A percentile compares a stretch with the other conserved stretches of the same genome.
phyloP scores from a whole-genome alignment of 1,140 invertebrate species.

The Archivesica marissinica region DNA sequence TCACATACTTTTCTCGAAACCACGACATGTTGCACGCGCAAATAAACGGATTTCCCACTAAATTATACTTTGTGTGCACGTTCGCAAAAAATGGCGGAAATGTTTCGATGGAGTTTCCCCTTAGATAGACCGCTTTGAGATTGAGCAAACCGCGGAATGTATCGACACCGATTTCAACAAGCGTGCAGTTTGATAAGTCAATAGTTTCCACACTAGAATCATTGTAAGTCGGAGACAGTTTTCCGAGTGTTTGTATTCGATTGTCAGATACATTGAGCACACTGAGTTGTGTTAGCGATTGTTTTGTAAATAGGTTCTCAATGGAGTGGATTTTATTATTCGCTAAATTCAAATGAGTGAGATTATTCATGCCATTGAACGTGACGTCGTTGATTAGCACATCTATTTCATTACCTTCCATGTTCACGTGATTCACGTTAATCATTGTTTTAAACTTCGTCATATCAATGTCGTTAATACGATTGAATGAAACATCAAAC shows the following conservation, averaged over 20 bases:
- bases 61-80: conserved; percentile 10
- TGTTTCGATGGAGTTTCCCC: conserved; percentile 2
- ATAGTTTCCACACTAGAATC: background rate
- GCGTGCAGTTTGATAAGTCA: conserved; percentile 30
- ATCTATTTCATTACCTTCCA: conserved; percentile 2
- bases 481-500: conserved; percentile 36
- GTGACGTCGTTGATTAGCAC: background rate
- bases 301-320: background rate
- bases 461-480: conserved; percentile 22
- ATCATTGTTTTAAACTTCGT: background rate
- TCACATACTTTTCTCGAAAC: conserved; percentile 26
- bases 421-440: background rate
- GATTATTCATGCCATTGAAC: background rate
- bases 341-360: conserved; percentile 9
- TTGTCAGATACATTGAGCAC: conserved; percentile 26
- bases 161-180: background rate
- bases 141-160: conserved; percentile 4
- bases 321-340: conserved; percentile 11
- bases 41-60: conserved; percentile 18
- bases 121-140: conserved; percentile 8
- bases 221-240: conserved; percentile 6
- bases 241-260: background rate
- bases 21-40: conserved; percentile 55
- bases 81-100: conserved; percentile 26
- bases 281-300: conserved; percentile 1